Evolutionary conservation across 1,140 invertebrate genomes (phyloP), one percentile per base, ranked within the genome.

Genomic region (Hypsibius dujardini): DNA sequence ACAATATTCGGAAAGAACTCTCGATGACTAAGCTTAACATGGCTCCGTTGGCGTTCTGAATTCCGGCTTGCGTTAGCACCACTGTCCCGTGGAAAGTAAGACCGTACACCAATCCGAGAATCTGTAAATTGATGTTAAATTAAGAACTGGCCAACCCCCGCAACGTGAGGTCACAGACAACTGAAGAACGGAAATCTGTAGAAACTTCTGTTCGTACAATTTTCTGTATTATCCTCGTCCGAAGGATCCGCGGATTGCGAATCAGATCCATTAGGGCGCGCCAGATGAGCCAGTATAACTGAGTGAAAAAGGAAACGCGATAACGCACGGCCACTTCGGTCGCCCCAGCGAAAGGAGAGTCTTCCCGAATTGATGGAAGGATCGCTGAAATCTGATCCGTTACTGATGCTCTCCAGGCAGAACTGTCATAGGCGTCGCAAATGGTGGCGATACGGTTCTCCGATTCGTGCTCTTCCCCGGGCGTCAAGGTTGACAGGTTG

Each of bases 1-100:
- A 42, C 62, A 67, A 15, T 15, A 42, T 3, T 7, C 12, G 12
- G 45, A 67, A 67, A 42, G 62, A 67, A 42, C 45, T 67, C 62
- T 67, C 62, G 3, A 42, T 67, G 12, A 67, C 45, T 7, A 15
- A 87, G 71, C 95, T 85, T 77, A 95, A 96, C 42, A 96, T 83
- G 15, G 88, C 90, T 67, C 94, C 94, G 77, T 95, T 95, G 72
- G 96, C 92, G 78, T 96, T 96, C 86, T 90, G 90, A 0, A 95
- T 88, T 1, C 90, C 90, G 75, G 90, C 87, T 79, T 95, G 87
- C 75, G 89, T 86, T 47, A 90, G 76, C 71, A 97, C 87, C 1
- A 92, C 78, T 2, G 91, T 91, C 73, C 96, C 86, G 1, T 95
- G 78, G 2, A 91, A 76, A 2, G 90, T 86, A 2, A 94, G 86